These are phyloP conservation scores for Metellina segmentata DNA, from an alignment of 2,888 invertebrate genomes.

Conservation along the genomic window DNA sequence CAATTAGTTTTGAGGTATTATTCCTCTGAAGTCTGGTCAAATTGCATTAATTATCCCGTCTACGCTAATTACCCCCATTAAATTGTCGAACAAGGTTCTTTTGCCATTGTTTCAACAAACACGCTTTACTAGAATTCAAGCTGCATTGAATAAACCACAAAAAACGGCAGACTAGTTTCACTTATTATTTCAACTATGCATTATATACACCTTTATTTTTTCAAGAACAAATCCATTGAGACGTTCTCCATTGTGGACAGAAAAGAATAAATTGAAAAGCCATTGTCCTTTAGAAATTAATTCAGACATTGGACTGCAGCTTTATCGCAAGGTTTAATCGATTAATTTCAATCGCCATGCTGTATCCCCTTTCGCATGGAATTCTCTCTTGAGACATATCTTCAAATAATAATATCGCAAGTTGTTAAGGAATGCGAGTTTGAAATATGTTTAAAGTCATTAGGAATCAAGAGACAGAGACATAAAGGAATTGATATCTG, in stretches of 20 bases:
- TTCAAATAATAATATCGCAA: too few species aligned
- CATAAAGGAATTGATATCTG: too few species aligned
- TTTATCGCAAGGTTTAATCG: too few species aligned
- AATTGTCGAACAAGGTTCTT: not conserved
- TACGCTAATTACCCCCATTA: not conserved
- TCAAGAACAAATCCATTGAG: not conserved
- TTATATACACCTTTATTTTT: not conserved
- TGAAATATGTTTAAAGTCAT: too few species aligned
- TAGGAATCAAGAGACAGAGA: too few species aligned
- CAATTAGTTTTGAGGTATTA: constrained; percentile 27
- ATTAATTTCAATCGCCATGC: too few species aligned
- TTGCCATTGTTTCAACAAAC: not conserved
- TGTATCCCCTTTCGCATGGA: too few species aligned
- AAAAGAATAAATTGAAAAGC: not conserved
- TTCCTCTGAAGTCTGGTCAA: not conserved
- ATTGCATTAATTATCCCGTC: constrained; percentile 30
- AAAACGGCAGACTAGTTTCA: not conserved
- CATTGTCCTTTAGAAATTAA: not conserved
- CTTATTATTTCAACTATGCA: not conserved
- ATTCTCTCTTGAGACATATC: too few species aligned
- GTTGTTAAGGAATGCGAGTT: too few species aligned
- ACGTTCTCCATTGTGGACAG: not conserved
- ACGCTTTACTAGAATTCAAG: not conserved
- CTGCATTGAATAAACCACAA: not conserved
- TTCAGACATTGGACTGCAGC: not conserved